Base-by-base conservation (phyloP, 1,140 invertebrate species). In the Drosophila lowei region DNA sequence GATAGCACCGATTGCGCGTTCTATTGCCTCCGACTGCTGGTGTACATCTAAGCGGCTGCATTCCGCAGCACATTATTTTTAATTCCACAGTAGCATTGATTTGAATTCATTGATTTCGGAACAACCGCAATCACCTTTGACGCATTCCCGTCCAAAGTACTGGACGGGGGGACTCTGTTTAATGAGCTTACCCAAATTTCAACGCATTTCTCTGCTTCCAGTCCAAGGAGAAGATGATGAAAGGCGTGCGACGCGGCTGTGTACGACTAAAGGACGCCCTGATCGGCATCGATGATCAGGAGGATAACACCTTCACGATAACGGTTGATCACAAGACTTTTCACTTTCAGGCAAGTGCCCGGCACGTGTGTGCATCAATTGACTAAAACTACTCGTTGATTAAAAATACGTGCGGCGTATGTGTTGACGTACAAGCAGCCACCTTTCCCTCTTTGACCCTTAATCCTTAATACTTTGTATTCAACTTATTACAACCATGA, bases 191-290 rank as follows among this genome's bases (percentile, higher is more conserved):
- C 56, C 21, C 25, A 50, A 63, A 54, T 43, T 13, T n/a, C 7
- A 54, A 23, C 25, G 18, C 23, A 60, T 38, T 44, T 70, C 48
- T 54, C 11, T 68, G 3, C 65, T 95, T 95, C 49, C 93, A 99
- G 97, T 98, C 97, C 30, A 98, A 98, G 92, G 99, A 99, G 89
- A 99, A 99, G 92, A 99, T 99, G 98, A 97, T 98, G 91, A 94
- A 97, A 72, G 98, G 98, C 6, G 97, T 98, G 25, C 93, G 98
- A 65, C 93, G 99, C 70, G 99, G 99, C 28, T 99, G 98, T 93
- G 98, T 99, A 4, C 93, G 97, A 15, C 93, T 98, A 8, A 95
- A 97, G 92, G 98, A 97, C 59, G 98, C 99, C 5, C 95, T 99
- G 18, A 97, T 99, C 89, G 99, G 99, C 21, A 99, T 99, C 81